Evolutionary conservation across 2,113 vertebrate species (phyloP), one percentile per base, ranked within the genome.

Genomic region (Muntiacus muntjak): DNA sequence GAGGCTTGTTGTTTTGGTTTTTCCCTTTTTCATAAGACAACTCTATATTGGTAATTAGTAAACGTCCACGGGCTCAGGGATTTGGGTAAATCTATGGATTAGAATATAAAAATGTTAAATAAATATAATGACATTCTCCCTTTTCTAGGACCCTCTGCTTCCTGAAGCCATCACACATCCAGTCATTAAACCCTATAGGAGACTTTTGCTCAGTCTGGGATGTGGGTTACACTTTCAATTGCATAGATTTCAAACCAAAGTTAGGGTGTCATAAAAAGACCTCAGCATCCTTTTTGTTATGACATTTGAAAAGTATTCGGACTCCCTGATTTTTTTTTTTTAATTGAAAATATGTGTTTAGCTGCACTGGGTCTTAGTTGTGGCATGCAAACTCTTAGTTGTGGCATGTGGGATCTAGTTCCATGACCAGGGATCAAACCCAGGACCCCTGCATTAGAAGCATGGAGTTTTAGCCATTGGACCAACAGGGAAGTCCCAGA

Each of bases 121-220:
- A 76, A 95, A 87, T 30, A 33, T 30, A 57, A 79, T 84, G 67
- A 74, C 64, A 85, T 81, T 47, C n/a, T 82, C 6, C 58, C 36
- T 92, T 89, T 91, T 83, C 25, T 78, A 87, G 87, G 13, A 58
- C 55, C 43, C 55, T 57, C 87, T 93, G 74, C 87, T 94, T 96
- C 43, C 78, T 71, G 90, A 91, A 30, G 64, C n/a, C 33, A 45
- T 19, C 57, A n/a, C 12, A 14, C 28, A 52, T 55, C 60, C 12
- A 17, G 82, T 17, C 23, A 23, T 60, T 87, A 84, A 84, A 54
- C 12, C 62, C 26, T 54, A 16, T 40, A 91, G 67, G 85, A 87
- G 74, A 76, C 9, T 83, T 89, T 74, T 36, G 71, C 74, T 96
- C 71, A 58, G 45, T 89, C 40, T 67, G n/a, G 47, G 33, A 33